These are phyloP conservation scores for Diglossa cyanea DNA, from an alignment of 2,797 vertebrate genomes.

Conservation along the genomic window DNA sequence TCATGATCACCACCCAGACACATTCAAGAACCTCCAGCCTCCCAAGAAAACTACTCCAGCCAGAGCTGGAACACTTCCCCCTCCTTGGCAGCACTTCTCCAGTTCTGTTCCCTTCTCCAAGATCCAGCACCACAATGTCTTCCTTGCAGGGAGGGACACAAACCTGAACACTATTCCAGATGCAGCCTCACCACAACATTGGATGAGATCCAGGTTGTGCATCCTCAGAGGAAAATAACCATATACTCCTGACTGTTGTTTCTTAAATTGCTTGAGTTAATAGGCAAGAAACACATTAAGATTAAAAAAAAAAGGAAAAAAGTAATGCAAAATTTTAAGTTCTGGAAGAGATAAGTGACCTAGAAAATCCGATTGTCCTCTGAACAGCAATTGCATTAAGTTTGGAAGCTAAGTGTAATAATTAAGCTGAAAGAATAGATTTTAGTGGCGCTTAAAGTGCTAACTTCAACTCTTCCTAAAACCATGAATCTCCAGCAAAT, in stretches of 20 bases:
- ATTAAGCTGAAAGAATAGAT: not conserved
- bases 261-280: not conserved
- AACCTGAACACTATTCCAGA: rapidly evolving
- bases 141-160: not conserved
- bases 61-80: not conserved
- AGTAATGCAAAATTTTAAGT: not conserved
- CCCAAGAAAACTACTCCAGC: not conserved
- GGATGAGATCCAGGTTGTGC: not conserved
- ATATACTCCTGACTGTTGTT: not conserved
- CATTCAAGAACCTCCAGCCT: not conserved
- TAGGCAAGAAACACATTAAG: not conserved
- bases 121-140: not conserved
- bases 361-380: not conserved
- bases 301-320: too few relatives aligned
- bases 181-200: not conserved
- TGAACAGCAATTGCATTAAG: not conserved
- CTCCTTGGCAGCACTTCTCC: not conserved
- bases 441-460: not conserved
- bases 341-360: not conserved
- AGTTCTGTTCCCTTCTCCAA: not conserved
- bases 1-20: not conserved
- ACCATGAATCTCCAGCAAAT: not conserved
- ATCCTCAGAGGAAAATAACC: not conserved
- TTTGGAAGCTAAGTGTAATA: not conserved
- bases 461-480: not conserved